Percentiles rank a stretch among this genome's conserved stretches.
Conservation (phyloP, 2,888 invertebrate species). For the Phyllotreta cruciferae region DNA sequence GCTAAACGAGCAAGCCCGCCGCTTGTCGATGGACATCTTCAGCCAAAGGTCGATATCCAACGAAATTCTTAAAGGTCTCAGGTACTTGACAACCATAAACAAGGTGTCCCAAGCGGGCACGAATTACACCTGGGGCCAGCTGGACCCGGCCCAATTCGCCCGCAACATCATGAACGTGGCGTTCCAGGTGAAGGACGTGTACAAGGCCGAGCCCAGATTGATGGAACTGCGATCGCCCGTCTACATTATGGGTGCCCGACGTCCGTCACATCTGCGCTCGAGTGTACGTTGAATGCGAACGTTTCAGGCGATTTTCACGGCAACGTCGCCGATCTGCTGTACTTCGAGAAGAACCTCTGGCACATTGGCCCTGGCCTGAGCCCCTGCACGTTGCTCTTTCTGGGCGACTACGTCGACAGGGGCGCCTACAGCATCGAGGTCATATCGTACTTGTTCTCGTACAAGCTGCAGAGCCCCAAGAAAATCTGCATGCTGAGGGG, state of each 20-base stretch:
- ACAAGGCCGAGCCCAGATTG: slow-evolving; percentile 63
- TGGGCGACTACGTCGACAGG: slow-evolving; percentile 81
- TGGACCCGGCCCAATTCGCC: slow-evolving; percentile 57
- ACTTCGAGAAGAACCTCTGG: slow-evolving; percentile 76
- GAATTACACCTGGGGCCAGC: slow-evolving; percentile 53
- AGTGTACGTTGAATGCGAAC: background rate
- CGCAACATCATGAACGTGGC: slow-evolving; percentile 64
- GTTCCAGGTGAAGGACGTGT: slow-evolving; percentile 60
- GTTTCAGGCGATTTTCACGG: slow-evolving; percentile 76
- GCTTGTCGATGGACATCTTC: slow-evolving; percentile 62
- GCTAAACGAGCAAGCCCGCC: slow-evolving; percentile 45
- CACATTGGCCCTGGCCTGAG: slow-evolving; percentile 69
- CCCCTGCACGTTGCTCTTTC: slow-evolving; percentile 71
- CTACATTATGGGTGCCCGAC: background rate
- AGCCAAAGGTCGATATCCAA: slow-evolving; percentile 65
- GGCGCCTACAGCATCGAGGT: slow-evolving; percentile 74
- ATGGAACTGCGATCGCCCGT: background rate
- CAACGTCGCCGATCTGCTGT: slow-evolving; percentile 71
- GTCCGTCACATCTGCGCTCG: background rate
- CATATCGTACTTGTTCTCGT: slow-evolving; percentile 72
- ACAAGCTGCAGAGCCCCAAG: slow-evolving; percentile 71
- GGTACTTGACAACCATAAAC: slow-evolving; percentile 47
- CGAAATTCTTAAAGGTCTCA: slow-evolving; percentile 63
- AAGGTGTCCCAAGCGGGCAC: slow-evolving; percentile 44
- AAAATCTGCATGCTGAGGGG: slow-evolving; percentile 73